Evolutionary conservation across 2,888 invertebrate species (phyloP), one percentile per base, ranked within the genome.

Genomic region (Pseudoips prasinana): DNA sequence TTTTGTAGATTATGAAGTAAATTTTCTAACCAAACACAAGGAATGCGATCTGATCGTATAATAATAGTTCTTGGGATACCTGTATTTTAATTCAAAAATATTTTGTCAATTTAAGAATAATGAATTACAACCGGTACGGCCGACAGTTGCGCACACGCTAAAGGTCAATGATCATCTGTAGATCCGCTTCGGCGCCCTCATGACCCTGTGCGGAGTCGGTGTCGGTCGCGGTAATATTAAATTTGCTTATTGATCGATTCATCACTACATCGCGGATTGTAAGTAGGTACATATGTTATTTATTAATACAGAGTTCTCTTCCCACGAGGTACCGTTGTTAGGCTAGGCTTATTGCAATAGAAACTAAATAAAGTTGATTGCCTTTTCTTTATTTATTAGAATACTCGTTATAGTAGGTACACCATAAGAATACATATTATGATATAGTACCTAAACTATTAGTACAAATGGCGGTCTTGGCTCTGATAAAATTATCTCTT

Each of bases 81-180:
- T 31, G 10, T 30, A 34, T 32, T 44, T 39, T 25, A 39, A 37
- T 39, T 39, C 36, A 36, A 36, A 53, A 37, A 60, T 49, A 57
- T 55, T 64, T 65, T 56, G 58, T 49, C 46, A 54, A 62, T 67
- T 57, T 58, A 51, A 57, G 67, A 72, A 76, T 76, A 79, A 82
- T 81, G 76, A 78, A 73, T 78, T 76, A 82, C 76, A 80, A 84
- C 84, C 83, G 83, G 82, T 80, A 80, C 67, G 64, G 39, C 61
- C 59, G 64, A 59, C 71, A 66, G 75, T 74, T 81, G 79, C 78
- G 78, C 81, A 74, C 77, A 73, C 80, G 71, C 62, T 81, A 87
- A 88, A 87, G 87, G 87, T 88, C 87, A 86, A 85, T 83, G 87
- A 83, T 87, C 87, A 88, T 81, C 82, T 75, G 78, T 82, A 87